Base-by-base conservation (phyloP, 1,140 invertebrate species). In the Heliconius nattereri region DNA sequence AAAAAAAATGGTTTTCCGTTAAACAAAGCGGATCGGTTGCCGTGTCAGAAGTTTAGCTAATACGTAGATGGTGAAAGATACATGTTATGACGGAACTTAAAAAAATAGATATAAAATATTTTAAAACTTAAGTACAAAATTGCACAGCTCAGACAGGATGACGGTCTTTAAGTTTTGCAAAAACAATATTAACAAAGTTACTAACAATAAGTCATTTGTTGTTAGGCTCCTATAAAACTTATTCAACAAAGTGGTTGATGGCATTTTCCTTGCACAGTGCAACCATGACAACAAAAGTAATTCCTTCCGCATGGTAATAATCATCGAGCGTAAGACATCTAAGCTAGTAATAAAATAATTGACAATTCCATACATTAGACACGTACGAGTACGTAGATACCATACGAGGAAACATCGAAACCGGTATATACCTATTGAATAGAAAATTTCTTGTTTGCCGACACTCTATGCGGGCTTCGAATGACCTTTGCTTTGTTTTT, bases 401-500 rank as follows among this genome's bases (percentile, higher is more conserved):
- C 52, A 71, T 79, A 75, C 60, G 60, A 71, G 78, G 66, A 79
- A 79, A 79, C 66, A 75, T 73, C 45, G 49, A 75, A 71, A 75
- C 73, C 73, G 70, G 71, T 73, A 77, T 81, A 57, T 52, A 35
- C 73, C 35, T 66, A 77, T 73, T 73, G 52, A 76, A 60, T 57
- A 75, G 32, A 74, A 78, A 75, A 54, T 72, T 72, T 76, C 49
- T 71, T 78, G 75, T 75, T 54, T 74, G 79, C 77, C 45, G 23
- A 20, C 29, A 71, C 78, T 73, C 78, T 49, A 86, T 86, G 81
- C 85, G 85, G 85, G 85, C 71, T 84, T 85, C 66, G 80, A 77
- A 76, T 84, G 83, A 86, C 85, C 85, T 87, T 80, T 82, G 79
- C 81, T 83, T 84, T 81, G 78, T 88, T 84, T 85, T 81, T 66